A percentile compares a stretch with the other conserved stretches of the same genome.
Conservation (phyloP, 2,113 vertebrate genomes). For the Calidris pygmaea region DNA sequence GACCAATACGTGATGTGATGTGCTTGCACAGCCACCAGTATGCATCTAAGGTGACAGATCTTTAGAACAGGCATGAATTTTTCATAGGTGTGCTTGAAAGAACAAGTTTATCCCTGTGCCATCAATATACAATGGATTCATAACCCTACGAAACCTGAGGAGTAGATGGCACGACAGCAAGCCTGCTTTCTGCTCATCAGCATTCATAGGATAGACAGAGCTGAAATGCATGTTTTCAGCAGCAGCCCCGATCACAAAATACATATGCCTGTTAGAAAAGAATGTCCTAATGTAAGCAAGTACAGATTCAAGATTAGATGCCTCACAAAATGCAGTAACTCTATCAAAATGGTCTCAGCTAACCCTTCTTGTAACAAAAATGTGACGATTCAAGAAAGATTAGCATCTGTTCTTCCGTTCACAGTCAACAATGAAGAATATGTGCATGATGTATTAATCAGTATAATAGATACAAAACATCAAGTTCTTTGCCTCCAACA, state of each 20-base stretch:
- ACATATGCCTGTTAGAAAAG: neutral
- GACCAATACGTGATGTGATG: neutral
- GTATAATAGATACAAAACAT: neutral
- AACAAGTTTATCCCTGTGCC: slow-evolving; percentile 26
- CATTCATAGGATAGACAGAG: neutral
- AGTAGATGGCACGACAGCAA: neutral
- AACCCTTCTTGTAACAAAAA: neutral
- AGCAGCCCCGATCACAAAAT: neutral
- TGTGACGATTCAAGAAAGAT: neutral
- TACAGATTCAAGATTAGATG: neutral
- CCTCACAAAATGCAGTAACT: neutral
- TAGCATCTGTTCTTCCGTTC: neutral
- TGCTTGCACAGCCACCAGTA: neutral
- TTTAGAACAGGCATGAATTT: slow-evolving; percentile 27
- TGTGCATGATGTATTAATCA: neutral
- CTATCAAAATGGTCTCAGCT: neutral
- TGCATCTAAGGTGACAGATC: neutral
- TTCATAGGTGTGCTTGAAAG: slow-evolving; percentile 1
- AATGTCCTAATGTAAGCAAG: neutral
- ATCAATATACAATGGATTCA: slow-evolving; percentile 35
- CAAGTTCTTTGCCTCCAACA: neutral
- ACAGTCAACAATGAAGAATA: neutral
- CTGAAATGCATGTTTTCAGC: neutral
- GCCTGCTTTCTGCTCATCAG: neutral
- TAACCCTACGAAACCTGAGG: neutral